Evolutionary conservation across 2,888 invertebrate genomes (phyloP).

Genomic region (Dioctria rufipes): DNA sequence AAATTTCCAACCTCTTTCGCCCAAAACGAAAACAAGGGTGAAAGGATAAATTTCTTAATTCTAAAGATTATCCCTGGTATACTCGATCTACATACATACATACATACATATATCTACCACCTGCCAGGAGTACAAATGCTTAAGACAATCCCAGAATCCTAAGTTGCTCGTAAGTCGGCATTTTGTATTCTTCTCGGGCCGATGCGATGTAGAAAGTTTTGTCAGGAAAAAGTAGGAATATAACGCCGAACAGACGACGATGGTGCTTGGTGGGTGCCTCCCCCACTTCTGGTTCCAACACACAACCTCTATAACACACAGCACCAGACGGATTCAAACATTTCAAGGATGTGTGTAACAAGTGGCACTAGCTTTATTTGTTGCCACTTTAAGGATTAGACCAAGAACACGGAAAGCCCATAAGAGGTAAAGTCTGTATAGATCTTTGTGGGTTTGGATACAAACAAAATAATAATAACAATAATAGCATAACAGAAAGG

Average conservation of each 20-base stretch:
- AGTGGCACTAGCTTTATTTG: conserved; percentile 46
- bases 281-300: not conserved
- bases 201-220: conserved; percentile 6
- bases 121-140: not conserved
- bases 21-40: too few species aligned
- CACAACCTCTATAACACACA: too few species aligned
- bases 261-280: too few species aligned
- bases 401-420: conserved; percentile 20
- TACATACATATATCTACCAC: too few species aligned
- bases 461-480: too few species aligned
- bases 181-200: not conserved
- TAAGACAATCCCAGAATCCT: not conserved
- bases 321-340: conserved; percentile 12
- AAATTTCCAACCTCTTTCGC: too few species aligned
- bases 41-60: too few species aligned
- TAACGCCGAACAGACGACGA: not conserved
- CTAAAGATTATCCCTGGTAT: too few species aligned
- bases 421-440: conserved; percentile 8
- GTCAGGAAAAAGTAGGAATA: conserved; percentile 4
- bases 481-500: too few species aligned
- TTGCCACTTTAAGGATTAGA: conserved; percentile 40
- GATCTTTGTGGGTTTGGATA: too few species aligned
- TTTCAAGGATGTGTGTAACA: conserved; percentile 49
- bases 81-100: too few species aligned
- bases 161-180: not conserved